Percentiles rank a stretch among this genome's conserved stretches.
These are phyloP conservation scores for Drosophila aldrichi DNA, from an alignment of 2,888 invertebrate species.

Conservation along the genomic window DNA sequence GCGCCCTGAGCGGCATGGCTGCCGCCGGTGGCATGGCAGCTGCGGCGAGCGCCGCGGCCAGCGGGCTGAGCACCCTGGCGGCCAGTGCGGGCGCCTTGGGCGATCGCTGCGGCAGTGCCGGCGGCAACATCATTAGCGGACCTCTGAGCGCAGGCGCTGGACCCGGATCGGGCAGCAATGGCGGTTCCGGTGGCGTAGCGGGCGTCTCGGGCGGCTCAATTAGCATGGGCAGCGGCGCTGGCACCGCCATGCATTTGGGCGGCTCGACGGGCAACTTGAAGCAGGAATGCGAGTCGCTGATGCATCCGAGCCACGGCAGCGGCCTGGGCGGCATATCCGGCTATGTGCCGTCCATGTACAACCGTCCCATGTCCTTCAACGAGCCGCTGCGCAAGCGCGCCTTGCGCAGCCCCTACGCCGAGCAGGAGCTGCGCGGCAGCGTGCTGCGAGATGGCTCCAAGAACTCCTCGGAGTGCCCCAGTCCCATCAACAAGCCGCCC, in stretches of 20 bases:
- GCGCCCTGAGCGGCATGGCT: slow-evolving; percentile 60
- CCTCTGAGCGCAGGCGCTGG: slow-evolving; percentile 47
- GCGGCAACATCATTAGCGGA: slow-evolving; percentile 69
- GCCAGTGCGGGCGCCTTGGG: slow-evolving; percentile 65
- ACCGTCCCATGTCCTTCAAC: slow-evolving; percentile 84
- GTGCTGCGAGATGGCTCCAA: slow-evolving; percentile 88
- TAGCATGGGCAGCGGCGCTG: slow-evolving; percentile 78
- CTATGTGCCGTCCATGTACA: slow-evolving; percentile 85
- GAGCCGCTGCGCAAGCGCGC: slow-evolving; percentile 87
- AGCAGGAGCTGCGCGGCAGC: slow-evolving; percentile 87
- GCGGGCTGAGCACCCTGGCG: slow-evolving; percentile 69
- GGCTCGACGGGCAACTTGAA: slow-evolving; percentile 83
- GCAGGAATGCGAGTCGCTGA: slow-evolving; percentile 85
- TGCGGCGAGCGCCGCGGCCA: slow-evolving; percentile 65
- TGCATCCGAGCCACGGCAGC: slow-evolving; percentile 84
- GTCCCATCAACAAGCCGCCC: slow-evolving; percentile 85
- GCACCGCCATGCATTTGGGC: slow-evolving; percentile 74
- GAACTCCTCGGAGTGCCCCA: slow-evolving; percentile 85
- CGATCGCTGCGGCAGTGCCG: slow-evolving; percentile 70
- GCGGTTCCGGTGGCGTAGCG: slow-evolving; percentile 25
- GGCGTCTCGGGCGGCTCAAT: slow-evolving; percentile 81
- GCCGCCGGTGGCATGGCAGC: slow-evolving; percentile 78
- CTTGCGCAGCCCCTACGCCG: slow-evolving; percentile 86
- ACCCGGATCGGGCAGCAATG: not conserved
- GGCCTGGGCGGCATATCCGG: slow-evolving; percentile 83